Conservation (phyloP, 2,888 invertebrate species). For the Strigamia crassipes region DNA sequence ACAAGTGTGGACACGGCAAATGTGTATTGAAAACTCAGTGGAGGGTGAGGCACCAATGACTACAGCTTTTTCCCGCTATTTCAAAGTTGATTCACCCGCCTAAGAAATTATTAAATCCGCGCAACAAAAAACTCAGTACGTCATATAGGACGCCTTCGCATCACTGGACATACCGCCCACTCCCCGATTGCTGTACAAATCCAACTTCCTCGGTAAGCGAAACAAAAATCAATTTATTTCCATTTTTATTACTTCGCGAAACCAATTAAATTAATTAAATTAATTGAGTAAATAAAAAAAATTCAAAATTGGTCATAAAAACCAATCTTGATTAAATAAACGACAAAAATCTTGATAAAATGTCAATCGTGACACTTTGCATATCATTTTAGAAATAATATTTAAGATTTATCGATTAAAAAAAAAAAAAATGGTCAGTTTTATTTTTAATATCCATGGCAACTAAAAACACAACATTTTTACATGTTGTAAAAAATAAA, state of each 20-base stretch:
- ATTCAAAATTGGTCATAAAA: neutral
- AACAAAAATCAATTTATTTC: slow-evolving; percentile 6
- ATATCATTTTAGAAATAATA: neutral
- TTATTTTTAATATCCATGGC: neutral
- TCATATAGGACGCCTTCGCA: neutral
- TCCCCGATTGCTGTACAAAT: neutral
- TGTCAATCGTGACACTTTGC: neutral
- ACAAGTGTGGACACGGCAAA: slow-evolving; percentile 14
- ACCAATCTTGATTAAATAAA: neutral
- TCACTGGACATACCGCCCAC: neutral
- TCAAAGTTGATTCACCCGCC: slow-evolving; percentile 33
- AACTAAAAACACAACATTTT: neutral
- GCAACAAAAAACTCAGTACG: neutral
- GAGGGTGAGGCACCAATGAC: slow-evolving; percentile 20
- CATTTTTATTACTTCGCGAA: neutral
- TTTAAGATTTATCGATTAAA: too few species aligned
- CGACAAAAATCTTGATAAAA: too few species aligned
- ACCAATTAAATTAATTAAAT: neutral
- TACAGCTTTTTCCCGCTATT: slow-evolving; percentile 28
- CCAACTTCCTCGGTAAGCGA: neutral
- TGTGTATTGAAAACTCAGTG: slow-evolving; percentile 6
- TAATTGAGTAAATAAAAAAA: neutral
- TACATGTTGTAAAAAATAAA: neutral
- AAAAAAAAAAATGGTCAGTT: neutral
- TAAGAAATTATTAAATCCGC: slow-evolving; percentile 11